Base-by-base conservation (phyloP, 2,888 invertebrate species). In the Eupithecia exiguata region DNA sequence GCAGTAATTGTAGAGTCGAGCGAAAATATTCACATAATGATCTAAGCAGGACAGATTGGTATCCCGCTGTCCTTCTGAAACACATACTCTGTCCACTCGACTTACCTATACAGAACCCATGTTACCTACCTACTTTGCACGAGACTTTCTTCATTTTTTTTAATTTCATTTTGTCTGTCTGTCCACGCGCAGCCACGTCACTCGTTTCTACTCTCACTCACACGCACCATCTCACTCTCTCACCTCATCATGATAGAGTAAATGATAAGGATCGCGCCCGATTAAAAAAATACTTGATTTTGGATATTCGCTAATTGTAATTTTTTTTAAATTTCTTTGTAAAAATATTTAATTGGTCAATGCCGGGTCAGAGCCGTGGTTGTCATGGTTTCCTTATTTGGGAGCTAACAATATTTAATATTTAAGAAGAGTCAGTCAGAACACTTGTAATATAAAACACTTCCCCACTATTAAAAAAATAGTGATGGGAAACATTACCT, bases 141-240 rank as follows among this genome's bases (percentile, higher is more conserved):
- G 71, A 40, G 71, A 72, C 63, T 72, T 66, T 81, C 75, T 76
- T 74, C 75, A 71, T 79, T 73, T 70, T 79, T 73, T 82, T 74
- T 87, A 72, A 63, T 89, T 85, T 86, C 88, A 89, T 89, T 80
- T 88, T 88, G 83, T 89, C 84, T 89, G 87, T 90, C 85, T 84
- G 88, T 88, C 82, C 91, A 89, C 91, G 87, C 86, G 89, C 87
- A 90, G 90, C 89, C 90, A 90, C 90, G 92, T 91, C 93, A 93
- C 91, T 88, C 90, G 91, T 93, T 93, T 93, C 92, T 92, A 91
- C 92, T 93, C 92, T 90, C 93, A 91, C 91, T 92, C 91, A 90
- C 92, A 88, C 92, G 92, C 94, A 92, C 92, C 91, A 91, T 92
- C 89, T 92, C 93, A 92, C 92, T 91, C 89, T 91, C 83, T 91